Conservation (phyloP, 2,797 vertebrate species). For the Florisuga fusca region DNA sequence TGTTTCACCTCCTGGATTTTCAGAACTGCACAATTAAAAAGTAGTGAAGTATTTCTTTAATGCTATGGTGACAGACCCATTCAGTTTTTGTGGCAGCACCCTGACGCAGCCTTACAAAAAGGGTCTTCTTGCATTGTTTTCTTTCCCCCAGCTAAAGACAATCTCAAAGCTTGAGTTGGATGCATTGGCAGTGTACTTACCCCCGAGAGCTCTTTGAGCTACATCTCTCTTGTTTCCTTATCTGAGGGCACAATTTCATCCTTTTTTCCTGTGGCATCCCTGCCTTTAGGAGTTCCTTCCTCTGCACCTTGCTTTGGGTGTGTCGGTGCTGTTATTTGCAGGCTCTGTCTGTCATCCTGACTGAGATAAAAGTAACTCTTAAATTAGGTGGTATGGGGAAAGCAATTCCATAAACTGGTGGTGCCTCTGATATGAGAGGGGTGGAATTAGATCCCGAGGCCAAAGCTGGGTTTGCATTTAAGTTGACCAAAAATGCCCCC, state of each 20-base stretch:
- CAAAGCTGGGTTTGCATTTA: conserved; percentile 1
- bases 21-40: not conserved
- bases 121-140: not conserved
- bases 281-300: not conserved
- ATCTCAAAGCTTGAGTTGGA: not conserved
- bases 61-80: not conserved
- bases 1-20: not conserved
- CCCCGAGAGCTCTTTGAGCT: conserved; percentile 4
- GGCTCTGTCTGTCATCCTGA: not conserved
- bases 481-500: conserved; percentile 65
- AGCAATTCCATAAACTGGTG: not conserved
- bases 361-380: not conserved
- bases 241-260: not conserved
- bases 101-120: not conserved
- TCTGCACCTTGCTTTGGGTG: not conserved
- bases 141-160: not conserved
- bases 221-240: not conserved
- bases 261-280: not conserved
- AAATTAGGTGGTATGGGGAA: not conserved
- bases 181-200: not conserved
- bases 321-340: not conserved
- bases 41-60: not conserved
- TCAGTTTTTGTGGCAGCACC: not conserved
- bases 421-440: not conserved
- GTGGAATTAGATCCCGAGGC: not conserved